Evolutionary conservation across 1,140 invertebrate genomes (phyloP).

Genomic region (Leptinotarsa undecemlineata): DNA sequence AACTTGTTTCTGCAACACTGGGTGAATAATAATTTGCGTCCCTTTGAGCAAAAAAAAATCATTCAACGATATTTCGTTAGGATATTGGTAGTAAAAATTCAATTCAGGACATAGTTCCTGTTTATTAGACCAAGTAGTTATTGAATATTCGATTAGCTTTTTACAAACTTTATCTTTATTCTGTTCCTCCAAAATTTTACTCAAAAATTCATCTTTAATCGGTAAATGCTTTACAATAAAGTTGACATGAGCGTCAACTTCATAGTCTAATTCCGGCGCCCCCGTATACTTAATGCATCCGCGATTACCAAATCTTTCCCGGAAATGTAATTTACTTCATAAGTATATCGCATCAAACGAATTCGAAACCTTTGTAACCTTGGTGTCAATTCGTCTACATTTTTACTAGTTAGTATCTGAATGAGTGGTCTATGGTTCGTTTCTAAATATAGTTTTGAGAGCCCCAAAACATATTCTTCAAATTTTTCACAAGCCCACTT

Average conservation of each 20-base stretch:
- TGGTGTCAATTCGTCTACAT: neutral
- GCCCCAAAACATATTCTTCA: neutral
- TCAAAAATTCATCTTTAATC: neutral
- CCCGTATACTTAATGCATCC: neutral
- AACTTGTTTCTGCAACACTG: neutral
- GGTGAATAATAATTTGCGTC: neutral
- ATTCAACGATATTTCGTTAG: neutral
- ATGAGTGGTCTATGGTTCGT: conserved; percentile 28
- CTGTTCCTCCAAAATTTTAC: neutral
- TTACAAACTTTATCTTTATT: neutral
- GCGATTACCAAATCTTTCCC: conserved; percentile 26
- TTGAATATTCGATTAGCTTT: neutral
- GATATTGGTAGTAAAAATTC: neutral
- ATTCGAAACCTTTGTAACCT: conserved; percentile 35
- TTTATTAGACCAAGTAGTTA: neutral
- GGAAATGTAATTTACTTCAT: conserved; percentile 45
- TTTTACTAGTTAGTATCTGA: neutral
- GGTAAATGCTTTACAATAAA: neutral
- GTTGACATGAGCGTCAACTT: neutral
- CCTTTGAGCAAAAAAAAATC: neutral
- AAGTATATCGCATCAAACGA: conserved; percentile 48
- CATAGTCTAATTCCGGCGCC: neutral
- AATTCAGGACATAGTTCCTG: neutral
- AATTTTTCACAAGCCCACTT: neutral
- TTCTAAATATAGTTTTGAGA: neutral